Evolutionary conservation across 2,888 invertebrate species (phyloP).

Genomic region (Sarcophaga rosellei): DNA sequence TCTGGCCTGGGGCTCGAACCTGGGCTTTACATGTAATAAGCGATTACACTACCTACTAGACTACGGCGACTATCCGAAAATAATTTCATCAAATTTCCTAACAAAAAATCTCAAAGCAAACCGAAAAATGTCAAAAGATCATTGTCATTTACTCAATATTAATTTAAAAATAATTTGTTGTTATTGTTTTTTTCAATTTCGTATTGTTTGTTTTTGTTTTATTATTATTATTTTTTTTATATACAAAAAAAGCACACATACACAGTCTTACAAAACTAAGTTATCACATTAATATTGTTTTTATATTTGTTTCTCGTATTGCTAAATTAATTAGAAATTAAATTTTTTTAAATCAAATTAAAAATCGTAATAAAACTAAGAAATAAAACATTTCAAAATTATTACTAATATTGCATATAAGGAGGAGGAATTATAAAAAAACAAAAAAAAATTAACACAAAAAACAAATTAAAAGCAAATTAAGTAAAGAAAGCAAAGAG

Average conservation of each 20-base stretch:
- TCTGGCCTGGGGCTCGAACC: too few species aligned
- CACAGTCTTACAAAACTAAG: conserved; percentile 61
- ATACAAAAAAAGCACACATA: conserved; percentile 60
- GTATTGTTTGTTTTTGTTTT: conserved; percentile 42
- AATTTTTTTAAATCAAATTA: neutral
- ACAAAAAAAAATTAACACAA: neutral
- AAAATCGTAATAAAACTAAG: conserved; percentile 17
- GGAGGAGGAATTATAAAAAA: conserved; percentile 12
- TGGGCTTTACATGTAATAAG: too few species aligned
- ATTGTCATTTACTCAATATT: too few species aligned
- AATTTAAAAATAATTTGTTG: too few species aligned
- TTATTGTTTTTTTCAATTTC: neutral
- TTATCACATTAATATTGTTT: conserved; percentile 66
- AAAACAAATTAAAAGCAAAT: conserved; percentile 33
- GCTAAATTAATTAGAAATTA: neutral
- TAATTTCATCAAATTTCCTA: too few species aligned
- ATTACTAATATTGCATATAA: neutral
- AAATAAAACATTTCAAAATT: conserved; percentile 28
- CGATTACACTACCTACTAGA: too few species aligned
- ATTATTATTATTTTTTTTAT: conserved; percentile 51
- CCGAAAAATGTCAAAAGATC: too few species aligned
- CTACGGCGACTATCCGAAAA: too few species aligned
- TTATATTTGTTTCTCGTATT: conserved; percentile 2
- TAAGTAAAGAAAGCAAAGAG: conserved; percentile 43
- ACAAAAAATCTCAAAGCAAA: too few species aligned